A percentile compares a stretch with the other conserved stretches of the same genome.
Conservation (phyloP, 2,888 invertebrate species). For the Andricus curvator region DNA sequence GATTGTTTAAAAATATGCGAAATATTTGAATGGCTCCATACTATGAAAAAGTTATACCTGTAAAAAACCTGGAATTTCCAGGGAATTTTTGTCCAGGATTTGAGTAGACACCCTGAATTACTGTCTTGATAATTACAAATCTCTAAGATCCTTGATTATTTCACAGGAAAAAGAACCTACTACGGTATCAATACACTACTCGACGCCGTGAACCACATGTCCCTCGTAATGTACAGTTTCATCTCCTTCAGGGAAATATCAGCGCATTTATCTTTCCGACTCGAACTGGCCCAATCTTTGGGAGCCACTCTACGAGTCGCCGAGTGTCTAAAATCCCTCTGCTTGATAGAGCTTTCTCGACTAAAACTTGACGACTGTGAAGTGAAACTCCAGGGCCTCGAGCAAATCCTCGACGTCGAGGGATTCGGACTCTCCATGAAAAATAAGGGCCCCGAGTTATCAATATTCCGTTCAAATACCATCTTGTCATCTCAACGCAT, state of each 20-base stretch:
- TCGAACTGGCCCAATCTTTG: constrained; percentile 65
- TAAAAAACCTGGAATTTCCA: too few relatives aligned
- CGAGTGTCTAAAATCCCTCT: constrained; percentile 68
- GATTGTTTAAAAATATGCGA: too few relatives aligned
- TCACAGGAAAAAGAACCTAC: constrained; percentile 17
- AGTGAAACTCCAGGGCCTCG: constrained; percentile 70
- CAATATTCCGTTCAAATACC: neutral
- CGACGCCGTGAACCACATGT: constrained; percentile 59
- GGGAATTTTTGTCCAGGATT: too few relatives aligned
- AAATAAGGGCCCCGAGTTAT: neutral
- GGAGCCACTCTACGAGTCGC: constrained; percentile 68
- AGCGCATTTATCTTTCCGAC: constrained; percentile 63
- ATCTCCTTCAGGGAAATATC: constrained; percentile 69
- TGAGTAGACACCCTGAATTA: too few relatives aligned
- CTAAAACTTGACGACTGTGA: constrained; percentile 68
- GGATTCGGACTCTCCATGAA: constrained; percentile 55
- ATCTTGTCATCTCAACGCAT: constrained; percentile 43
- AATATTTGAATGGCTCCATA: too few relatives aligned
- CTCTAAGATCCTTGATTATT: neutral
- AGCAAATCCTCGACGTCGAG: constrained; percentile 71
- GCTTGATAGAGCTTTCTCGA: constrained; percentile 70
- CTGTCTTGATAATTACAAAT: neutral
- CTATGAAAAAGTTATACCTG: too few relatives aligned
- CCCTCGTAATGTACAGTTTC: constrained; percentile 66
- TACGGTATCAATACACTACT: constrained; percentile 41